Base-by-base conservation (phyloP, 2,888 invertebrate species). In the Electrophaes corylata region DNA sequence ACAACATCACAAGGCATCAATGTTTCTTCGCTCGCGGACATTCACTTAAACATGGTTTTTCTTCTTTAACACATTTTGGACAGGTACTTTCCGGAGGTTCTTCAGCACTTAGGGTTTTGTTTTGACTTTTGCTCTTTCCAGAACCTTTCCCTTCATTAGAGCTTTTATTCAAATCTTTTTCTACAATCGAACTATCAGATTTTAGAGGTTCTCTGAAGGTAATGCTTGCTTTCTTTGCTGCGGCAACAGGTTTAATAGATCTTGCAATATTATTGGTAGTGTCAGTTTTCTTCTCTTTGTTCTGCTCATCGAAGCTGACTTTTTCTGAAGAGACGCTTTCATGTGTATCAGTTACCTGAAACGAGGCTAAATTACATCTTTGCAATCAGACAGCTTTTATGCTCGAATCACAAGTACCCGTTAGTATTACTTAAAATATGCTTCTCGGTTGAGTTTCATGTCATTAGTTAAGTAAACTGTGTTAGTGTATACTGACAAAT, bases 1-100 rank as follows among this genome's bases (percentile, higher is more conserved):
- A 33, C 4, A 33, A 29, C n/a, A 26, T 14, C 23, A 51, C 33
- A 47, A 20, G 10, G 8, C 11, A 19, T 47, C 29, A 35, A 62
- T 57, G 14, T 65, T 64, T 44, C 33, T 70, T 69, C 1, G 70
- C 69, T 33, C 57, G 71, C 0, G 83, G 84, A 65, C 86, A 86
- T 1, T 58, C 65, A 33, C 66, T 62, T 0, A 83, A 55, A 67
- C 86, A 86, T 3, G 65, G 66, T 47, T 72, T 72, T 0, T 79
- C 80, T 45, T 76, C 64, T 48, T 75, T 67, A 0, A 67, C 44
- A 66, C 86, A 86, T 61, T 68, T 78, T 0, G 78, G 66, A 68
- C 85, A 86, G 19, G 48, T 57, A 4, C 60, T 43, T 14, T 14
- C 62, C 12, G 47, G 20, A 11, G 47, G 31, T 4, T 20, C 16